Evolutionary conservation across 2,888 invertebrate species (phyloP), one percentile per base, ranked within the genome.

Genomic region (Erebia aethiops): DNA sequence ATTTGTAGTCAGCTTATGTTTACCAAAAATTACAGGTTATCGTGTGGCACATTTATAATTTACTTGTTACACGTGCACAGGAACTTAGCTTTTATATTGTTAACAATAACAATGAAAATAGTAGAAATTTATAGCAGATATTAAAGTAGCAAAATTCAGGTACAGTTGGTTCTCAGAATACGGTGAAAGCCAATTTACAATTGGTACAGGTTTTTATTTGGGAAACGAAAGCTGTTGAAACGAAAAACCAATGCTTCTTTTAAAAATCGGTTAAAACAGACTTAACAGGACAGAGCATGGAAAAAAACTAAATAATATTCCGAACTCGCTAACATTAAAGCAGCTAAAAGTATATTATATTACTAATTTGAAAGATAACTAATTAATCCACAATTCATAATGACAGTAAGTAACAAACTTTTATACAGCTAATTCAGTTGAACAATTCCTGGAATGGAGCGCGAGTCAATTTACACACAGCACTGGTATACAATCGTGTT

Each of bases 401-500:
- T 35, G 35, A 5, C 35, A 35, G 35, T 35, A 35, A 35, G 0
- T 35, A 35, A 35, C 7, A 5, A 35, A 35, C 58, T 41, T n/a
- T 11, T 14, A 9, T 35, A 4, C 9, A n/a, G 58, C 41, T n/a
- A 41, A 58, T 58, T 58, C 58, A 58, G 35, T 58, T 35, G 41
- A 26, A 35, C 51, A 11, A 3, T 60, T 70, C 56, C 14, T 16
- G 62, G 66, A 71, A 71, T 46, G 46, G 52, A 62, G 35, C 67
- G 7, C 13, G 65, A 58, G 60, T 71, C 71, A 74, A 69, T 71
- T 74, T 69, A 10, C 54, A 74, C 71, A 67, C 66, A 62, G 7
- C 16, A 46, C 41, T 58, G 51, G 54, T 60, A 67, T 54, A 58
- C 54, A 71, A 69, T 71, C 66, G 67, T 65, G 69, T 70, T 66